Evolutionary conservation across 2,888 invertebrate genomes (phyloP).

Genomic region (Ectemnius cavifrons): DNA sequence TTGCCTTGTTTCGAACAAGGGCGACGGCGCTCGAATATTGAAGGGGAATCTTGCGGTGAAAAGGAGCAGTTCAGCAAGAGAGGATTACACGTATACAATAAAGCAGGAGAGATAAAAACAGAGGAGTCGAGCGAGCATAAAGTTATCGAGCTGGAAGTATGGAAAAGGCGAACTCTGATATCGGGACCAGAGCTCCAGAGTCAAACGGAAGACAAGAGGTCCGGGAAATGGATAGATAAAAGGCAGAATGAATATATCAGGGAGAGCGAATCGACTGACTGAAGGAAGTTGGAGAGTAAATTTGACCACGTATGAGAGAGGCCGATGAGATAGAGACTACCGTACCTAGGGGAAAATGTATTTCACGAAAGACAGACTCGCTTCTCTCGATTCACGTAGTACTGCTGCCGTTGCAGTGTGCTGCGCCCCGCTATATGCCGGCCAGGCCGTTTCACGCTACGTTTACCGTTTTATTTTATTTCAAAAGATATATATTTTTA

Average conservation of each 20-base stretch:
- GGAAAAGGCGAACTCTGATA: background rate
- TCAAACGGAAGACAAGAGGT: slow-evolving; percentile 51
- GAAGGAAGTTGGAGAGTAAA: slow-evolving; percentile 32
- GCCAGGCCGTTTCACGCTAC: slow-evolving; percentile 71
- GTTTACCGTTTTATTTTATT: slow-evolving; percentile 74
- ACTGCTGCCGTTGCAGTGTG: slow-evolving; percentile 51
- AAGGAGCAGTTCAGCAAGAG: slow-evolving; percentile 12
- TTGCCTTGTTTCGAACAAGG: slow-evolving; percentile 8
- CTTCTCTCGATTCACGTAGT: slow-evolving; percentile 24
- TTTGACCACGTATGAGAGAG: slow-evolving; percentile 36
- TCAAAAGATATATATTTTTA: slow-evolving; percentile 69
- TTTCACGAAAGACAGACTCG: slow-evolving; percentile 52
- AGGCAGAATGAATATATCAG: slow-evolving; percentile 24
- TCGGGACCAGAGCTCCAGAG: slow-evolving; percentile 28
- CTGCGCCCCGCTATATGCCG: slow-evolving; percentile 45
- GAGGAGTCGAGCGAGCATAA: background rate
- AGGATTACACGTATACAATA: background rate
- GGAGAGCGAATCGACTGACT: background rate
- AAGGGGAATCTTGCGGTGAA: background rate
- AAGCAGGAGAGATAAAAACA: background rate
- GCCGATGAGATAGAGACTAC: background rate
- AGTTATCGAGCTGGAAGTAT: background rate
- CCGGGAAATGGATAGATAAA: slow-evolving; percentile 43
- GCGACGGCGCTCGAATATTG: slow-evolving; percentile 3
- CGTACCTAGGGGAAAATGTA: slow-evolving; percentile 44